These are phyloP conservation scores for Sturnira hondurensis DNA, from an alignment of 2,113 vertebrate species.

Conservation along the genomic window DNA sequence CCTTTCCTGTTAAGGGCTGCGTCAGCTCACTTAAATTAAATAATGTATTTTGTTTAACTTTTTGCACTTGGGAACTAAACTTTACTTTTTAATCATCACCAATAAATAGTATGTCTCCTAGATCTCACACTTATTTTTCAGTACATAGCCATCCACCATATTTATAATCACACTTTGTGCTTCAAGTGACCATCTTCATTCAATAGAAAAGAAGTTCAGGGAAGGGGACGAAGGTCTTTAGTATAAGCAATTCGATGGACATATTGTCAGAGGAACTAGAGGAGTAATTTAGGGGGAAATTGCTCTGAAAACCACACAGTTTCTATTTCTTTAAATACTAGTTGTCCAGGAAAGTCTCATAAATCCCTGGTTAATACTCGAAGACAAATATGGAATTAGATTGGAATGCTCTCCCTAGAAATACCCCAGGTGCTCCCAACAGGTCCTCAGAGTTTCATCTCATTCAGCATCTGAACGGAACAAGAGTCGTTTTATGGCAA, in stretches of 20 bases:
- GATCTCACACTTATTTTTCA: not conserved
- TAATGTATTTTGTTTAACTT: not conserved
- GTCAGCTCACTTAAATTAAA: not conserved
- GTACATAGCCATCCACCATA: not conserved
- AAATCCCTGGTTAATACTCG: constrained; percentile 28
- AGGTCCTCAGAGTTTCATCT: not conserved
- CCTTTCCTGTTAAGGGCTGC: not conserved
- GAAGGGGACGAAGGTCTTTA: not conserved
- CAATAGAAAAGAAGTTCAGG: not conserved
- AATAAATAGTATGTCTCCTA: not conserved
- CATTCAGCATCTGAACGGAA: not conserved
- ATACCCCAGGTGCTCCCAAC: not conserved
- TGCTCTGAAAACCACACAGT: not conserved
- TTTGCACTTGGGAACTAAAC: not conserved
- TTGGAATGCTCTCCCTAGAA: not conserved
- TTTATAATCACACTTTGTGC: not conserved
- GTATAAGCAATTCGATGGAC: not conserved
- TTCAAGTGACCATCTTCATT: not conserved
- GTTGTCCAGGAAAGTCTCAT: not conserved
- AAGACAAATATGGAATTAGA: constrained; percentile 30
- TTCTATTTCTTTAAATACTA: constrained; percentile 40
- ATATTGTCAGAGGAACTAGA: not conserved
- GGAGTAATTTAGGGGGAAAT: not conserved
- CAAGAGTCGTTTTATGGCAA: not conserved
- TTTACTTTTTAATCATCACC: not conserved